These are phyloP conservation scores for Heliconius nattereri DNA, from an alignment of 1,140 invertebrate species.

Conservation along the genomic window DNA sequence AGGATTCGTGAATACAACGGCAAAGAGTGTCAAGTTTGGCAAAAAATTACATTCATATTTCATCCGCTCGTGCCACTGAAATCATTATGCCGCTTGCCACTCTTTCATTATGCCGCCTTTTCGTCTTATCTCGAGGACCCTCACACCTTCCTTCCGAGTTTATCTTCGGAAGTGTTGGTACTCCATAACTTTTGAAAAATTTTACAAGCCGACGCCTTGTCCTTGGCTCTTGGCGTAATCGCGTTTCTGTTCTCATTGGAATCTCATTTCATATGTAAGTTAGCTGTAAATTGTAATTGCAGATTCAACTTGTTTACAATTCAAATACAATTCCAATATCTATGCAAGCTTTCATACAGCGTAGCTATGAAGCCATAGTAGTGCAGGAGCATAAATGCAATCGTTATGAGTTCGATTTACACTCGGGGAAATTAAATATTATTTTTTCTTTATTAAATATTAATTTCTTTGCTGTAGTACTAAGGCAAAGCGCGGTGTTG, in stretches of 20 bases:
- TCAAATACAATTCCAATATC: not conserved
- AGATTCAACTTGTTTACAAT: not conserved
- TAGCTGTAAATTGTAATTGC: not conserved
- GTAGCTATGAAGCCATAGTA: too few relatives aligned
- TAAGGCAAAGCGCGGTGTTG: too few relatives aligned
- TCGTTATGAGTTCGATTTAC: too few relatives aligned
- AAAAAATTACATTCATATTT: slow-evolving; percentile 37
- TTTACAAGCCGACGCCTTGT: slow-evolving; percentile 38
- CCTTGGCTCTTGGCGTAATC: slow-evolving; percentile 37
- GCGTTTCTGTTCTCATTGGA: slow-evolving; percentile 5
- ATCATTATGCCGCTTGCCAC: slow-evolving; percentile 45
- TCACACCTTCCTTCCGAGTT: slow-evolving; percentile 50
- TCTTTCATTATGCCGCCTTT: slow-evolving; percentile 51
- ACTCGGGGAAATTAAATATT: too few relatives aligned
- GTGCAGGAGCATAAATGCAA: too few relatives aligned
- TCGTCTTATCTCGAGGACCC: slow-evolving; percentile 50
- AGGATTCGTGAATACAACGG: slow-evolving; percentile 15
- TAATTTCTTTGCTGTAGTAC: too few relatives aligned
- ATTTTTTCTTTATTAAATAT: too few relatives aligned
- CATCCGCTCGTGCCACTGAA: slow-evolving; percentile 39
- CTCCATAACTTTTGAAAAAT: slow-evolving; percentile 52
- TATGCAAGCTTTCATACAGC: not conserved
- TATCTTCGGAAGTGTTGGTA: slow-evolving; percentile 52
- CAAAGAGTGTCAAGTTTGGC: slow-evolving; percentile 24
- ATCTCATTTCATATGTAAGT: not conserved